These are phyloP conservation scores for Morinoia aosen DNA, from an alignment of 2,888 invertebrate genomes.

Conservation along the genomic window DNA sequence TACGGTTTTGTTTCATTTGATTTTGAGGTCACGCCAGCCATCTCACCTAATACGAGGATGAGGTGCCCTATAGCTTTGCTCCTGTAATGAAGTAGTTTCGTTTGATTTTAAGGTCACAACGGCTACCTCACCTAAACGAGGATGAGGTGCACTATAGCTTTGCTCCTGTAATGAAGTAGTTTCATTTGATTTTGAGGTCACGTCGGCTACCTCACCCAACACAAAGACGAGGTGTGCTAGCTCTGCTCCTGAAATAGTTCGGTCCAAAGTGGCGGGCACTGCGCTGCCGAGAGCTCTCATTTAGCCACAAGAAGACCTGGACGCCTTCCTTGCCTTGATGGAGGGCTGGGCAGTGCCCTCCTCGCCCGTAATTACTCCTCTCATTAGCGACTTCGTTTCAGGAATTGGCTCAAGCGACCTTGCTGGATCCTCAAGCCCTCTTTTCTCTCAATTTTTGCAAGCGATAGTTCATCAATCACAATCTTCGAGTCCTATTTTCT, in stretches of 20 bases:
- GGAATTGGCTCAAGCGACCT: not conserved
- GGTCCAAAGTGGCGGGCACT: not conserved
- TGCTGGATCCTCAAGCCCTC: not conserved
- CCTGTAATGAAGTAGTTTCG: not conserved
- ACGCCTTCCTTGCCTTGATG: not conserved
- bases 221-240: not conserved
- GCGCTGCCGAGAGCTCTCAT: not conserved
- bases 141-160: too few species aligned
- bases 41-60: too few species aligned
- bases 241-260: not conserved
- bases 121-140: too few species aligned
- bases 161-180: too few species aligned
- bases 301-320: not conserved
- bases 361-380: not conserved
- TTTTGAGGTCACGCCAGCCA: too few species aligned
- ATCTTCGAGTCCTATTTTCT: too few species aligned
- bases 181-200: too few species aligned
- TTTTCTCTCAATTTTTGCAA: not conserved
- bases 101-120: not conserved
- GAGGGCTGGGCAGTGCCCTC: not conserved
- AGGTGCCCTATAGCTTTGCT: too few species aligned
- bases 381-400: constrained; percentile 4
- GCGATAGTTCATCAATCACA: too few species aligned
- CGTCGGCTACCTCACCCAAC: not conserved
- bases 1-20: too few species aligned